A percentile compares a stretch with the other conserved stretches of the same genome.
Conservation (phyloP, 2,113 vertebrate genomes). For the Edolisoma coerulescens region DNA sequence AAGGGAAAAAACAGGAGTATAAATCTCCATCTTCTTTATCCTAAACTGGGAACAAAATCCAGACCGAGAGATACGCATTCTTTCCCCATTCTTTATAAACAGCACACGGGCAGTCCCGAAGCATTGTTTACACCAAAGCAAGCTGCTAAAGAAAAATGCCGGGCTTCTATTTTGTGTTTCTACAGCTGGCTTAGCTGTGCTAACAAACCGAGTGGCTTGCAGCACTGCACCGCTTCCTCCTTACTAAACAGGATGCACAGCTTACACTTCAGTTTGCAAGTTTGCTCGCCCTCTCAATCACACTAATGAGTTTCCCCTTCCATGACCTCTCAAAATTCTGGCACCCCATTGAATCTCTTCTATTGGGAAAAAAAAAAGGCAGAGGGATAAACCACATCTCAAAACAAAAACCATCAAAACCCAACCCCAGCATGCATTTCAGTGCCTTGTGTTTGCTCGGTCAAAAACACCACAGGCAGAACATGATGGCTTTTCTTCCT, state of each 20-base stretch:
- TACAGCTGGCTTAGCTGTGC: background rate
- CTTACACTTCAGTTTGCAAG: background rate
- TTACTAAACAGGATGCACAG: slow-evolving; percentile 85
- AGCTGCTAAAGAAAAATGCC: background rate
- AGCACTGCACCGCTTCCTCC: slow-evolving; percentile 73
- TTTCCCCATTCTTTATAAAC: background rate
- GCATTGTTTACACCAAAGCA: background rate
- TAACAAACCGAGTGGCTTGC: background rate
- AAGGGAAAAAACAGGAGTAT: background rate
- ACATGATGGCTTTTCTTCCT: background rate
- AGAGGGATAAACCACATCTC: background rate
- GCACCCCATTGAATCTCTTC: background rate
- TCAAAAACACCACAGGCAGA: background rate
- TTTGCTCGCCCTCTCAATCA: background rate
- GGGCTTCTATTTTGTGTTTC: background rate
- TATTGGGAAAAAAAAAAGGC: background rate
- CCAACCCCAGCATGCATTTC: background rate
- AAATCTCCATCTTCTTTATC: background rate
- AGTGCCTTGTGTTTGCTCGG: background rate
- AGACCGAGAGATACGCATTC: background rate
- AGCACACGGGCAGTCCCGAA: background rate
- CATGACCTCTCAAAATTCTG: background rate
- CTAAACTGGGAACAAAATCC: background rate
- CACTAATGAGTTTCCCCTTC: background rate
- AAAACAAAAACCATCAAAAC: background rate